Evolutionary conservation across 2,888 invertebrate genomes (phyloP), one percentile per base, ranked within the genome.

Genomic region (Xestia ashworthii): DNA sequence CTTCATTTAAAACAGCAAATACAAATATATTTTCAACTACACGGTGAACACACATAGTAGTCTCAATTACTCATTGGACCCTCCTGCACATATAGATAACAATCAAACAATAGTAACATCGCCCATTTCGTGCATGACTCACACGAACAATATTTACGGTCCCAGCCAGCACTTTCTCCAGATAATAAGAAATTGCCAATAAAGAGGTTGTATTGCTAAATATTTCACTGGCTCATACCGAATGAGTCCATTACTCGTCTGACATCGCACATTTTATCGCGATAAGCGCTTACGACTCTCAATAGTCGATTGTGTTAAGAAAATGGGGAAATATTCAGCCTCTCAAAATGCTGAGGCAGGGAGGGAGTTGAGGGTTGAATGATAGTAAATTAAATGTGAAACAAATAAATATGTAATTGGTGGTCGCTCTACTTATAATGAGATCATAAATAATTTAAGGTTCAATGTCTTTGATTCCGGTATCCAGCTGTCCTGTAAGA

Each of bases 251-350:
- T 93, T 89, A 89, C 82, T 88, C 78, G 84, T 85, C 86, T 92
- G 94, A 93, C 90, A 69, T 78, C 78, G 90, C 91, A 89, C 89
- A 90, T 92, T 90, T 90, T 76, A 91, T 92, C 90, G 88, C 82
- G 93, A 93, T 91, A 92, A 89, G 86, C 85, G 83, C 83, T 87
- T 79, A 87, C 87, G 84, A 85, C 87, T 86, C 89, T 87, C 87
- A 82, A 88, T 89, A 87, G 85, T 78, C 86, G 84, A 90, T 88
- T 89, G 89, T 90, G 88, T 85, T 87, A 87, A 87, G 87, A 89
- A 90, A 89, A 89, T 87, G 86, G 87, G 89, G 87, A 89, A 88
- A 81, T 89, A 88, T 89, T 87, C 78, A 77, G 76, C 71, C 64
- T 87, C 80, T 83, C 81, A 83, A 82, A 89, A 74, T 87, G 76